Percentiles rank a stretch among this genome's conserved stretches.
Evolutionary conservation across 2,113 vertebrate genomes (phyloP).

Genomic region (Helogale parvula): DNA sequence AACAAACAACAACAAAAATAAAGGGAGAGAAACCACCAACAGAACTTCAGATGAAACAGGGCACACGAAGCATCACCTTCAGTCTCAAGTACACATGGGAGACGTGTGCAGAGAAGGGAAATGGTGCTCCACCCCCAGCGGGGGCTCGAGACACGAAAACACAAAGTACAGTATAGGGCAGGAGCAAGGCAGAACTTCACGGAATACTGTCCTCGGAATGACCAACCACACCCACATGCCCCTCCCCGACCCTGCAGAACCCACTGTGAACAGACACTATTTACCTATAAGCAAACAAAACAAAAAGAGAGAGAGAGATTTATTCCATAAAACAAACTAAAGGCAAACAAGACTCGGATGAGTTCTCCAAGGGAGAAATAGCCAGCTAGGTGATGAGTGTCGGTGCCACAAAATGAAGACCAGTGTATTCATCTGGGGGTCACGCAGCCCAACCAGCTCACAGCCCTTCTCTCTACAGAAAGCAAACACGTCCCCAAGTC

Average conservation of each 20-base stretch:
- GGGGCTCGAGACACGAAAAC: neutral
- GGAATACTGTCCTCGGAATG: neutral
- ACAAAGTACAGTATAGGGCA: neutral
- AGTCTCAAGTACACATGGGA: neutral
- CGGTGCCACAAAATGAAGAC: neutral
- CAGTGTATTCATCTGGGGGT: neutral
- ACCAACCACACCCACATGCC: neutral
- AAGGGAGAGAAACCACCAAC: neutral
- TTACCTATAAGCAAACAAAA: neutral
- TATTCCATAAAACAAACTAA: neutral
- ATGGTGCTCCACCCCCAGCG: neutral
- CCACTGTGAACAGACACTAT: neutral
- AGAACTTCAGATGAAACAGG: neutral
- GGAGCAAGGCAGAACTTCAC: neutral
- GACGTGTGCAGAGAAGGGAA: neutral
- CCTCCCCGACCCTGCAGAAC: neutral
- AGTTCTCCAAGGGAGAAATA: neutral
- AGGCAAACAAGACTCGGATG: neutral
- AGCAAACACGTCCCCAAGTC: neutral
- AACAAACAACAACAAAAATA: neutral
- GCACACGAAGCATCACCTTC: neutral
- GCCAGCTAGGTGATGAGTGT: neutral
- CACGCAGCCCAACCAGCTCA: neutral
- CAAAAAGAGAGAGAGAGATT: neutral
- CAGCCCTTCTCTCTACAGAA: neutral